Evolutionary conservation across 2,797 vertebrate genomes (phyloP).

Genomic region (Pogoniulus pusillus): DNA sequence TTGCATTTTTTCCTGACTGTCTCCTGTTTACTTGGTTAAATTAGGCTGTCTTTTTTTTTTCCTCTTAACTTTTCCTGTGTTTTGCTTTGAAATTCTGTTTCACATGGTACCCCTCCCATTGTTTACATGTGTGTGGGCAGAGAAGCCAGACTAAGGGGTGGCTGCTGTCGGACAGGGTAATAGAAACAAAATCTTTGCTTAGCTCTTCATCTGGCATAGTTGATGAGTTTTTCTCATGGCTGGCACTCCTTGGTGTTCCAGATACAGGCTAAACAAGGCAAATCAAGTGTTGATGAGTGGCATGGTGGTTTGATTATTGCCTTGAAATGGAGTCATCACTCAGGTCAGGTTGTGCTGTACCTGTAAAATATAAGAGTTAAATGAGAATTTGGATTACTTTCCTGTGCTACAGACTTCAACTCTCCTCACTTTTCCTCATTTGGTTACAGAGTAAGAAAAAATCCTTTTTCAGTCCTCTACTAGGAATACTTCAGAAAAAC

Average conservation of each 20-base stretch:
- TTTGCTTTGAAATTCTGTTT: slow-evolving; percentile 52
- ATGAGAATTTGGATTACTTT: background rate
- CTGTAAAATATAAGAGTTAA: background rate
- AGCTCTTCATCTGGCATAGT: background rate
- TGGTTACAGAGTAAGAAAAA: background rate
- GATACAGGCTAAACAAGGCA: background rate
- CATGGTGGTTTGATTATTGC: background rate
- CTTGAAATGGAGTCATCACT: background rate
- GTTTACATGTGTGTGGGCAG: slow-evolving; percentile 65
- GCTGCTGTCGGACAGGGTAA: slow-evolving; percentile 38
- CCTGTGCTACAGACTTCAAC: background rate
- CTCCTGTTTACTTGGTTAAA: background rate
- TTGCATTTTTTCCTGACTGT: background rate
- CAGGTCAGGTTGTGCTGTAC: background rate
- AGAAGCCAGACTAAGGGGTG: slow-evolving; percentile 48
- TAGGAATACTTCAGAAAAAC: background rate
- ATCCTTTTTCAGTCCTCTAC: background rate
- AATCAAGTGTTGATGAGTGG: background rate
- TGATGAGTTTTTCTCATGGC: background rate
- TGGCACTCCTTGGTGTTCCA: background rate
- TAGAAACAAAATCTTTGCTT: background rate
- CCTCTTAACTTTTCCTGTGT: background rate
- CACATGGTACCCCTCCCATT: slow-evolving; percentile 50
- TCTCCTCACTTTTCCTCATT: background rate
- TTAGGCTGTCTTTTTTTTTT: background rate